A percentile compares a stretch with the other conserved stretches of the same genome.
Conservation (phyloP, 1,140 invertebrate species). For the Bombus huntii region DNA sequence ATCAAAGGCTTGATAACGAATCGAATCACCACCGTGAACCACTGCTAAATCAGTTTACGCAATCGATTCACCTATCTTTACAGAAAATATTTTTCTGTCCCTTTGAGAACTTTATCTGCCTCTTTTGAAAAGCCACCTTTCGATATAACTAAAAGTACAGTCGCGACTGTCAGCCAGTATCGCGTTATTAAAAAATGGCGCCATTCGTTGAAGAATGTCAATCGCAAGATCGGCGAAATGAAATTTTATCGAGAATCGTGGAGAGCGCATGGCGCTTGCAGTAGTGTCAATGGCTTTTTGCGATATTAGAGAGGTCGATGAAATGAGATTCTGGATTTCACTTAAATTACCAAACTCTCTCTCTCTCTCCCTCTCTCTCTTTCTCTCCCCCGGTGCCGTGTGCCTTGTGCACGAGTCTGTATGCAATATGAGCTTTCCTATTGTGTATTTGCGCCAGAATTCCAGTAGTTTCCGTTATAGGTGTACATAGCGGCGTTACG, state of each 20-base stretch:
- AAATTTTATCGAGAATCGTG: background rate
- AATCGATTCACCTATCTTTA: too few species aligned
- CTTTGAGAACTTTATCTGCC: too few species aligned
- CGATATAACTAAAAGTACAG: background rate
- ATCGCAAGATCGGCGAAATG: background rate
- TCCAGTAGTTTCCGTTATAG: constrained; percentile 29
- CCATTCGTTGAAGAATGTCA: background rate
- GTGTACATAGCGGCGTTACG: background rate
- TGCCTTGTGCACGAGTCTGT: background rate
- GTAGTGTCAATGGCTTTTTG: constrained; percentile 29
- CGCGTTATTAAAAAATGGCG: background rate
- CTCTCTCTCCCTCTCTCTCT: background rate
- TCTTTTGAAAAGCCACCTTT: too few species aligned
- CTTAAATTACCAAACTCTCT: constrained; percentile 41
- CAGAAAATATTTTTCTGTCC: too few species aligned
- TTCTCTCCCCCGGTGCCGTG: too few species aligned
- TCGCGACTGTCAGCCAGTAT: background rate
- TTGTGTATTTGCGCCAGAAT: constrained; percentile 42
- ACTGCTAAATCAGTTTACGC: too few species aligned
- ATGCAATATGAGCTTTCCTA: constrained; percentile 47
- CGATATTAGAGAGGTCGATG: constrained; percentile 1
- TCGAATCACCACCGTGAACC: too few species aligned
- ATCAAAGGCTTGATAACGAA: too few species aligned
- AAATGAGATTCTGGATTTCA: constrained; percentile 14
- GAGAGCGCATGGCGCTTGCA: background rate